phyloP scores from a whole-genome alignment of 1,140 invertebrate species.

The Globodera ellingtonae region DNA sequence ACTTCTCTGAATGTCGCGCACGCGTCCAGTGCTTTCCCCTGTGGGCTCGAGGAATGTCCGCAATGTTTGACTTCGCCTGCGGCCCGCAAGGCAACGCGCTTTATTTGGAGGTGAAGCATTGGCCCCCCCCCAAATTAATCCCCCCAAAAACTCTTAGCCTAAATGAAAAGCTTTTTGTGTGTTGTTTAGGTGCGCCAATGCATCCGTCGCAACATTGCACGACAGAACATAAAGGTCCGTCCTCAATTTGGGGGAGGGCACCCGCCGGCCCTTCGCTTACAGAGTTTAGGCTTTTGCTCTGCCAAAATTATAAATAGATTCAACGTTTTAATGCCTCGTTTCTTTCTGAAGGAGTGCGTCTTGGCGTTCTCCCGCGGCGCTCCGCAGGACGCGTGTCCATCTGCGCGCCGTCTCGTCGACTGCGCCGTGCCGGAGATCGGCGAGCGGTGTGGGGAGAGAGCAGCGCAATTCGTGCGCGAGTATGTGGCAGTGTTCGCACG shows the following conservation, averaged over 20 bases:
- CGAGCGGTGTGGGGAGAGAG: conserved; percentile 50
- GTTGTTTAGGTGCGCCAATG: conserved; percentile 50
- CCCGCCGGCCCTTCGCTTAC: no score
- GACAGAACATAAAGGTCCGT: conserved; percentile 36
- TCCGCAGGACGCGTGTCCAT: conserved; percentile 58
- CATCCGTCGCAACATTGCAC: conserved; percentile 46
- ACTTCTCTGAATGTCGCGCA: conserved; percentile 56
- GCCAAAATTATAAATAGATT: no score
- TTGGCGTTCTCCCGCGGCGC: conserved; percentile 58
- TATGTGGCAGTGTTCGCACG: conserved; percentile 55
- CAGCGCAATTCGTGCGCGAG: conserved; percentile 47
- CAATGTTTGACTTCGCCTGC: conserved; percentile 63
- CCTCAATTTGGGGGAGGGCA: neutral
- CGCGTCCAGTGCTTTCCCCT: conserved; percentile 29
- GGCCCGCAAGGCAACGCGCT: conserved; percentile 45
- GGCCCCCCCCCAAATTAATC: no score
- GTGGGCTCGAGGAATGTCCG: conserved; percentile 62
- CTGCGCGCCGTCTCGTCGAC: conserved; percentile 53
- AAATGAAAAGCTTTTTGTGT: conserved; percentile 18
- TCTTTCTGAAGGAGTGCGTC: conserved; percentile 49
- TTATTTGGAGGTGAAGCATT: conserved; percentile 41
- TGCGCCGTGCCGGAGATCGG: conserved; percentile 50
- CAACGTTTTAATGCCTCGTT: neutral
- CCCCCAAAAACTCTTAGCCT: neutral
- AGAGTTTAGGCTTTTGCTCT: no score